phyloP scores from a whole-genome alignment of 2,888 invertebrate genomes.

The Gisinianus flammeolus region DNA sequence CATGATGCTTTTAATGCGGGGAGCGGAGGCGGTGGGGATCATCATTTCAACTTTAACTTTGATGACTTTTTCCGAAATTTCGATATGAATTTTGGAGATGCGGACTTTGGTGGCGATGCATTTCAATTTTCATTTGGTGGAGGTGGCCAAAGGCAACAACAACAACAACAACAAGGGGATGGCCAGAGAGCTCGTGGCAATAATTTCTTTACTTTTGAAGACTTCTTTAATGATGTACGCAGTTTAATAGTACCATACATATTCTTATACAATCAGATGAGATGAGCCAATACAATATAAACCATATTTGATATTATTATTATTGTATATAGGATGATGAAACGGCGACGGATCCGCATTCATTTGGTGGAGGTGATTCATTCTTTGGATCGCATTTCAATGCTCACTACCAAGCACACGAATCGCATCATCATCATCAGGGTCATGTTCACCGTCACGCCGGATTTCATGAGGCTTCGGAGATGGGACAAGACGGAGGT shows the following conservation, averaged over 20 bases:
- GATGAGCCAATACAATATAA: no score
- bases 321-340: slow-evolving; percentile 59
- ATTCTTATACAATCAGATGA: neutral
- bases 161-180: slow-evolving; percentile 43
- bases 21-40: slow-evolving; percentile 57
- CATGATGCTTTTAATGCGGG: slow-evolving; percentile 60
- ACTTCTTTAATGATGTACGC: slow-evolving; percentile 56
- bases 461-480: slow-evolving; percentile 40
- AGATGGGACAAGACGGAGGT: slow-evolving; percentile 37
- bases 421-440: slow-evolving; percentile 36
- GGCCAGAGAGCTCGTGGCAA: slow-evolving; percentile 30
- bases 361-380: slow-evolving; percentile 60
- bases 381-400: slow-evolving; percentile 60
- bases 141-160: slow-evolving; percentile 39
- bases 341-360: slow-evolving; percentile 57
- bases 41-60: slow-evolving; percentile 61
- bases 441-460: slow-evolving; percentile 41
- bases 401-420: slow-evolving; percentile 46
- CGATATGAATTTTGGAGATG: slow-evolving; percentile 56
- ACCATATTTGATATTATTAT: neutral
- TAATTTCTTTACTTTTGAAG: slow-evolving; percentile 56
- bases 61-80: slow-evolving; percentile 63
- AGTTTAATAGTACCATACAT: neutral
- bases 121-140: slow-evolving; percentile 56
- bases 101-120: slow-evolving; percentile 49